A percentile compares a stretch with the other conserved stretches of the same genome.
These are phyloP conservation scores for Pollicipes pollicipes DNA, from an alignment of 1,140 invertebrate species.

Conservation along the genomic window DNA sequence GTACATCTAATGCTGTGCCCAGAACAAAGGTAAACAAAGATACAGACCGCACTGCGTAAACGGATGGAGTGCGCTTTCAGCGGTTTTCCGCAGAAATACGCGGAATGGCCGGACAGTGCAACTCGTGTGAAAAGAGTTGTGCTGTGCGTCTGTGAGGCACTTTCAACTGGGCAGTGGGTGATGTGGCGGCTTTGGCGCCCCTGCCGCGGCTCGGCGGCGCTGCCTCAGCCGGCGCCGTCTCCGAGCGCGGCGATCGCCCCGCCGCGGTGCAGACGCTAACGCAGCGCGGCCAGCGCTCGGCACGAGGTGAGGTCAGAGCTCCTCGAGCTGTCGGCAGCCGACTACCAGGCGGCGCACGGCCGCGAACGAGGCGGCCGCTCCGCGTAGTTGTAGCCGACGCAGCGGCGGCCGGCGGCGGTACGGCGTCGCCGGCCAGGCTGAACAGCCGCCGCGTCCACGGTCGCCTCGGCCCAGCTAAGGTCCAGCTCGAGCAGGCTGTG, in stretches of 20 bases:
- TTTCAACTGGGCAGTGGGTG: too few relatives aligned
- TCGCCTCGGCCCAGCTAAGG: constrained; percentile 53
- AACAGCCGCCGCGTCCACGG: constrained; percentile 51
- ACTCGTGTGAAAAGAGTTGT: too few relatives aligned
- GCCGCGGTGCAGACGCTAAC: constrained; percentile 55
- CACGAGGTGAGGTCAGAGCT: constrained; percentile 63
- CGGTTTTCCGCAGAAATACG: too few relatives aligned
- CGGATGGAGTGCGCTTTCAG: too few relatives aligned
- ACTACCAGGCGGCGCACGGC: constrained; percentile 52
- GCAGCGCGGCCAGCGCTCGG: constrained; percentile 56
- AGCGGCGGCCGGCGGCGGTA: constrained; percentile 12
- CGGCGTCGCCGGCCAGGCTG: constrained; percentile 40
- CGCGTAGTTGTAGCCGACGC: constrained; percentile 57
- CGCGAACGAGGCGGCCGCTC: constrained; percentile 56
- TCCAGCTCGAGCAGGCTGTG: constrained; percentile 63
- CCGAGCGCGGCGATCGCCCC: constrained; percentile 43
- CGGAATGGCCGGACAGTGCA: too few relatives aligned
- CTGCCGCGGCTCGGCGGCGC: too few relatives aligned
- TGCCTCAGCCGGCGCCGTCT: neutral
- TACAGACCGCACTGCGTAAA: too few relatives aligned
- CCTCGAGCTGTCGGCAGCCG: constrained; percentile 45
- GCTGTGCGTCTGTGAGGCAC: too few relatives aligned
- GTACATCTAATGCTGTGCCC: too few relatives aligned
- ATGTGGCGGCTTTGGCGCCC: too few relatives aligned
- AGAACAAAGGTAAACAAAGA: too few relatives aligned